phyloP scores from a whole-genome alignment of 2,113 vertebrate genomes.

The Peromyscus californicus region DNA sequence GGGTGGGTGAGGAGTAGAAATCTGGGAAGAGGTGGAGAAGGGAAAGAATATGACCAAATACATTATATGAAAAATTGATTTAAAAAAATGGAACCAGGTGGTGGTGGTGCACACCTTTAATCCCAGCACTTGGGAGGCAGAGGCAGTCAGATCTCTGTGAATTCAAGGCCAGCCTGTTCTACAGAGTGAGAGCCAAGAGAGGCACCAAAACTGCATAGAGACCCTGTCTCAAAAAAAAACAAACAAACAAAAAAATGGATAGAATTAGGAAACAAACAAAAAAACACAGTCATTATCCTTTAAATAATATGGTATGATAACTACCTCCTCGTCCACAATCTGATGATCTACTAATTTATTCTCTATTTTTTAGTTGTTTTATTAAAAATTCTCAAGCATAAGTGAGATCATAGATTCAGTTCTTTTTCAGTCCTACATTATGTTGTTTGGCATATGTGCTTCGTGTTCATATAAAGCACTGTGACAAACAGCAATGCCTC shows the following conservation, averaged over 20 bases:
- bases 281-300: background rate
- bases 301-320: background rate
- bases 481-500: background rate
- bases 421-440: background rate
- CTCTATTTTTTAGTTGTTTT: background rate
- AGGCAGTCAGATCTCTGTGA: too few relatives aligned
- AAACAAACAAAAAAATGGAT: background rate
- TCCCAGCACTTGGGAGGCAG: too few relatives aligned
- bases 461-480: background rate
- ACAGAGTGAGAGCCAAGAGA: too few relatives aligned
- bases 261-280: background rate
- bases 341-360: background rate
- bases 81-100: background rate
- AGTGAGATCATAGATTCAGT: background rate
- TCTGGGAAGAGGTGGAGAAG: background rate
- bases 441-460: background rate
- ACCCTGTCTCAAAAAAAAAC: too few relatives aligned
- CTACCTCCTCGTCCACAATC: background rate
- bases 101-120: too few relatives aligned
- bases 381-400: background rate
- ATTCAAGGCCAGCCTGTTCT: too few relatives aligned
- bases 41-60: background rate
- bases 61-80: background rate
- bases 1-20: background rate
- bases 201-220: too few relatives aligned